Conservation (phyloP, 1,140 invertebrate species). For the Drosophila busckii region DNA sequence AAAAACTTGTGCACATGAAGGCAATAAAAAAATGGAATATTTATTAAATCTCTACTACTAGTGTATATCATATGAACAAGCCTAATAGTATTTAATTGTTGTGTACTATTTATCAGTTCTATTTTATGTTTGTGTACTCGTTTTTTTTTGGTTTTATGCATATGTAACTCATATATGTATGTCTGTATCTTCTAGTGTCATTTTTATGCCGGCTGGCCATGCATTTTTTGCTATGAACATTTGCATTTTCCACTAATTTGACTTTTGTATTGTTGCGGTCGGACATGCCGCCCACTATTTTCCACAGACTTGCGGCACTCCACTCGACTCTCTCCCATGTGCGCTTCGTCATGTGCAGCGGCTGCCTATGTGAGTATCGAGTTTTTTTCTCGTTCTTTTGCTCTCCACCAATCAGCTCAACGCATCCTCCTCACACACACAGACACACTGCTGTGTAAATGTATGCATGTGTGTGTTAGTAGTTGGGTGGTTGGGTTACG, state of each 20-base stretch:
- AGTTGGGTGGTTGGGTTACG: conserved; percentile 51
- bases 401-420: conserved; percentile 76
- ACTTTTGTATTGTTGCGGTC: conserved; percentile 75
- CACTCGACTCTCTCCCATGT: not conserved
- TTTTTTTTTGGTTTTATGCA: conserved; percentile 15
- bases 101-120: conserved; percentile 10
- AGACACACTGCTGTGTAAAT: conserved; percentile 10
- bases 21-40: too few species aligned
- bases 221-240: conserved; percentile 44
- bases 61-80: too few species aligned
- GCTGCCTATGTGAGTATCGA: conserved; percentile 63
- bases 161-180: conserved; percentile 66
- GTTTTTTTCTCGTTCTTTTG: conserved; percentile 64
- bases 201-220: conserved; percentile 44
- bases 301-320: conserved; percentile 24
- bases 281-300: conserved; percentile 24
- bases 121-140: not conserved
- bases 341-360: conserved; percentile 9
- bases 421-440: conserved; percentile 58
- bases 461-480: conserved; percentile 29
- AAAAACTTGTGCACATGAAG: too few species aligned
- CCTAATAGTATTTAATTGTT: too few species aligned
- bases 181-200: conserved; percentile 73
- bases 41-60: too few species aligned
- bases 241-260: conserved; percentile 77